phyloP scores from a whole-genome alignment of 1,140 invertebrate genomes.

The Pseudobourletiella spinata region DNA sequence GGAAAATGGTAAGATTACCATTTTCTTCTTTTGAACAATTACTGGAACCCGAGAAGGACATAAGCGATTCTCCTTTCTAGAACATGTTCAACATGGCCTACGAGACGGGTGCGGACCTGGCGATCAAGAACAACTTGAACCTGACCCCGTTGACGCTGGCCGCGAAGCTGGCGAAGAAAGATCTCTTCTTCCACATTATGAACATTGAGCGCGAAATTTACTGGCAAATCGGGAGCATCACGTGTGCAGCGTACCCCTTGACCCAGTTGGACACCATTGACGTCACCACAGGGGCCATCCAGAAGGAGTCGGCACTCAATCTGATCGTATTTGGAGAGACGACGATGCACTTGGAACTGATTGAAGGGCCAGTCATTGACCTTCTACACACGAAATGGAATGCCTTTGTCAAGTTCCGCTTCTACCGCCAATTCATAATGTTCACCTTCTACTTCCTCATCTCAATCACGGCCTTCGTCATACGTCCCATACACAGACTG shows the following conservation, averaged over 20 bases:
- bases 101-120: conserved; percentile 75
- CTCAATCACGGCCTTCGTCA: conserved; percentile 73
- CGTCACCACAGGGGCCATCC: conserved; percentile 77
- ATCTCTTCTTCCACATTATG: conserved; percentile 92
- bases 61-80: conserved; percentile 50
- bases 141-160: conserved; percentile 88
- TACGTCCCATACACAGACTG: conserved; percentile 53
- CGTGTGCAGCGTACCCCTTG: conserved; percentile 93
- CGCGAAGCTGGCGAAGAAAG: conserved; percentile 82
- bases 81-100: conserved; percentile 89
- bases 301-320: conserved; percentile 41
- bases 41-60: too few species aligned
- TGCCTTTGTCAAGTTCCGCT: conserved; percentile 87
- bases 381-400: conserved; percentile 96
- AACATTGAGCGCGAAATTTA: conserved; percentile 91
- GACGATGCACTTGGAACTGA: conserved; percentile 75
- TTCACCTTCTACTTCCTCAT: conserved; percentile 83
- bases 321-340: conserved; percentile 95
- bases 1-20: conserved; percentile 66
- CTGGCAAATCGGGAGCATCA: conserved; percentile 89
- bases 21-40: too few species aligned
- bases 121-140: conserved; percentile 74
- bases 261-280: conserved; percentile 94
- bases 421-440: conserved; percentile 82
- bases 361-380: conserved; percentile 91